Percentiles rank a stretch among this genome's conserved stretches.
These are phyloP conservation scores for Leptinotarsa lineolata DNA, from an alignment of 1,140 invertebrate species.

Conservation along the genomic window DNA sequence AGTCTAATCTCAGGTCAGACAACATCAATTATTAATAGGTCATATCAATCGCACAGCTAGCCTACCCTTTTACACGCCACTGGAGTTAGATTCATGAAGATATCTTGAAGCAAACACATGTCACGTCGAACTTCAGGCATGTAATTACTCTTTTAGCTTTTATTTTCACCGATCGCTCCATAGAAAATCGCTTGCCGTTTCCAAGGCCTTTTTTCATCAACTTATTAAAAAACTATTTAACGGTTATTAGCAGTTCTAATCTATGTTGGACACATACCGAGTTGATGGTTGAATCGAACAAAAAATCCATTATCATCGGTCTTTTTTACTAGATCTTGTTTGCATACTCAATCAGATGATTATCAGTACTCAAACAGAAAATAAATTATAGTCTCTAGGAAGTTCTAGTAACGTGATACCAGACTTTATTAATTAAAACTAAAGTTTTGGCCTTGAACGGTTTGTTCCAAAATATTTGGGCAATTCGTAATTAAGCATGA, in stretches of 20 bases:
- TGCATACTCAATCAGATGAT: not conserved
- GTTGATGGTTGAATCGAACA: not conserved
- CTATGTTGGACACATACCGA: conserved; percentile 5
- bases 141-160: not conserved
- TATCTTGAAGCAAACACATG: not conserved
- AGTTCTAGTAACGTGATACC: no score
- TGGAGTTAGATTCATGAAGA: not conserved
- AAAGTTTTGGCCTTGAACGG: no score
- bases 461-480: no score
- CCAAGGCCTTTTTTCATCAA: not conserved
- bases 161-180: not conserved
- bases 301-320: conserved; percentile 3
- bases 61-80: not conserved
- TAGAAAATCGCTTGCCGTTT: not conserved
- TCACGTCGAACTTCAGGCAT: not conserved
- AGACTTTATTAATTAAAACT: no score
- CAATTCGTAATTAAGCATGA: no score
- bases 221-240: conserved; percentile 2
- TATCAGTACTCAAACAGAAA: conserved; percentile 6
- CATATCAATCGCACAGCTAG: not conserved
- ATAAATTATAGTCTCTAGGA: not conserved
- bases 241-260: conserved; percentile 6
- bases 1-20: no score
- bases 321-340: not conserved
- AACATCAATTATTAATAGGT: no score